Conservation (phyloP, 2,797 vertebrate species). For the Phataginus tetradactyla region DNA sequence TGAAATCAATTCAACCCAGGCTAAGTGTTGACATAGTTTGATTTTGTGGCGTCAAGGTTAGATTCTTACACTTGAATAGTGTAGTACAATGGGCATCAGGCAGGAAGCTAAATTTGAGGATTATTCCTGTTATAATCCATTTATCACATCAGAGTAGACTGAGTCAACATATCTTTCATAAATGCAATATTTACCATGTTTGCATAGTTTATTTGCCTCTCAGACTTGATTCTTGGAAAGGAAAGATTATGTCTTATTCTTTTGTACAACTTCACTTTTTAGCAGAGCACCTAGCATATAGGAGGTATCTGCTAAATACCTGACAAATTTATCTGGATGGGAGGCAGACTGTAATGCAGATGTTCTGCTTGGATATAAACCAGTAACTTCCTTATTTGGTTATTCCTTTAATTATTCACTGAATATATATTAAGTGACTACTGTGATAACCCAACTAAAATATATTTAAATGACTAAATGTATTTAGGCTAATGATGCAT, state of each 20-base stretch:
- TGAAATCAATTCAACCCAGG: conserved; percentile 25
- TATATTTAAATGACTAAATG: neutral
- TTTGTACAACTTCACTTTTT: neutral
- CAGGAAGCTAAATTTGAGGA: conserved; percentile 17
- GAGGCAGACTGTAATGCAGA: neutral
- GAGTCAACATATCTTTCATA: neutral
- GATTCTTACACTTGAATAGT: neutral
- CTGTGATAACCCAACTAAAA: neutral
- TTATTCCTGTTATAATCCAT: neutral
- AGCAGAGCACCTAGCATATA: neutral
- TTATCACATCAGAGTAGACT: neutral
- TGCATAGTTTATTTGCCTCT: neutral
- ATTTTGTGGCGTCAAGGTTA: neutral
- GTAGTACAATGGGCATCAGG: neutral
- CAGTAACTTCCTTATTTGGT: neutral
- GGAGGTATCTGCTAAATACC: neutral
- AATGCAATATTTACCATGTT: neutral
- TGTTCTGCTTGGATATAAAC: neutral
- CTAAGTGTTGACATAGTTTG: neutral
- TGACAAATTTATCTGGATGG: neutral
- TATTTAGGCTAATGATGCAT: neutral
- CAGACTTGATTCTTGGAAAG: neutral
- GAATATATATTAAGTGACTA: neutral
- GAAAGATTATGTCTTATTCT: neutral
- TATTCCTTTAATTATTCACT: neutral